Evolutionary conservation across 2,113 vertebrate genomes (phyloP).

Genomic region (Rhea americana): DNA sequence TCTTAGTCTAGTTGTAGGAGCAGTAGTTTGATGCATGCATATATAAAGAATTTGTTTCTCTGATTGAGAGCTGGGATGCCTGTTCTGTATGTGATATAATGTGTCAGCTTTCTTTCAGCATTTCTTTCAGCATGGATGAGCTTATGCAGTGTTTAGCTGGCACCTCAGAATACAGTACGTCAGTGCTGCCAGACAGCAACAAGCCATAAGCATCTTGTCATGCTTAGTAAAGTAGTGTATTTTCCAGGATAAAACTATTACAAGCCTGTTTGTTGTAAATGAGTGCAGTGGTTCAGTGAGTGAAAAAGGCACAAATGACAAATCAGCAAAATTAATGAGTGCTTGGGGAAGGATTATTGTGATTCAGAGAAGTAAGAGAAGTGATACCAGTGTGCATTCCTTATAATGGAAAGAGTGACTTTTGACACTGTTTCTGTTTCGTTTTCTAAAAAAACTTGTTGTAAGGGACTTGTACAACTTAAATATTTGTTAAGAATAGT

Average conservation of each 20-base stretch:
- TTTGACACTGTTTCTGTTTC: background rate
- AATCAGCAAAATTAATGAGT: background rate
- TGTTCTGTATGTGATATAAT: background rate
- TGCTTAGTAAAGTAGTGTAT: background rate
- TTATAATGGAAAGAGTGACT: background rate
- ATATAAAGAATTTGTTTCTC: background rate
- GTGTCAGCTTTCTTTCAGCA: background rate
- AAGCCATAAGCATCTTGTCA: background rate
- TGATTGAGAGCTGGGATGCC: background rate
- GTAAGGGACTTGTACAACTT: background rate
- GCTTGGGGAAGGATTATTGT: background rate
- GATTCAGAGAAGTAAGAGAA: background rate
- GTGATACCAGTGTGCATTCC: background rate
- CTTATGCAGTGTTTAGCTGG: background rate
- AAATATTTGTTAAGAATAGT: background rate
- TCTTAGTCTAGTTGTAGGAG: background rate
- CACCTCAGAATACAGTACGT: background rate
- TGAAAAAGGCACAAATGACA: background rate
- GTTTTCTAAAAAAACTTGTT: background rate
- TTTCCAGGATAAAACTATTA: background rate
- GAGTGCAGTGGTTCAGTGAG: background rate
- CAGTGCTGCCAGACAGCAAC: background rate
- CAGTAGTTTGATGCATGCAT: background rate
- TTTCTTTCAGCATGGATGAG: background rate
- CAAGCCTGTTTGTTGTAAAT: background rate